Conservation (phyloP, 2,888 invertebrate species). For the Pyralis farinalis region DNA sequence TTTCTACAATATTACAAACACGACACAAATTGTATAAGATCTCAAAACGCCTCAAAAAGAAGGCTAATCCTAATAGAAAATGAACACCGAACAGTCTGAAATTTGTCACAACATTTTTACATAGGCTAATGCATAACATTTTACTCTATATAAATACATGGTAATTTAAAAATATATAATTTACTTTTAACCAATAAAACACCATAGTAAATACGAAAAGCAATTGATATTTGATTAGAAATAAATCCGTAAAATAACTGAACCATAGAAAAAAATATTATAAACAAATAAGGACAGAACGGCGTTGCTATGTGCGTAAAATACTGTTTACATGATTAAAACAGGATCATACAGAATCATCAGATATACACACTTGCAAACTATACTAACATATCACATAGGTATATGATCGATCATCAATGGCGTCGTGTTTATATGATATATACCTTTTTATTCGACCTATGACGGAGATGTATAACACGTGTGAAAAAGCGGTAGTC, state of each 20-base stretch:
- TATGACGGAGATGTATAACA: too few relatives aligned
- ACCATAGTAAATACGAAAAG: too few relatives aligned
- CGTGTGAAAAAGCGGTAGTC: too few relatives aligned
- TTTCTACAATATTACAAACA: slow-evolving; percentile 12
- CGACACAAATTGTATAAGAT: slow-evolving; percentile 25
- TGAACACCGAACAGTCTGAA: slow-evolving; percentile 40
- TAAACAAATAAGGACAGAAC: too few relatives aligned
- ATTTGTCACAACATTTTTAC: slow-evolving; percentile 23
- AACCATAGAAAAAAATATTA: not conserved
- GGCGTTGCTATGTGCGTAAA: slow-evolving; percentile 1
- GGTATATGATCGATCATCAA: slow-evolving; percentile 5
- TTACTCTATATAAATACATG: not conserved
- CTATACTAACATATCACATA: slow-evolving; percentile 20
- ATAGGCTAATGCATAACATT: not conserved
- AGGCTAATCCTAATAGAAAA: slow-evolving; percentile 29
- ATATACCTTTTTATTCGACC: too few relatives aligned
- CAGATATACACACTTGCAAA: not conserved
- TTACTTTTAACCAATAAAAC: not conserved
- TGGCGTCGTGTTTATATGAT: not conserved
- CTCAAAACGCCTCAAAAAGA: slow-evolving; percentile 25
- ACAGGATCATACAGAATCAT: too few relatives aligned
- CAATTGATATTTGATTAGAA: too few relatives aligned
- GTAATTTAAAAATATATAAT: not conserved
- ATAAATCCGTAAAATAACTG: not conserved
- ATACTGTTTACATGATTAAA: not conserved